These are phyloP conservation scores for Adelphocoris suturalis DNA, from an alignment of 2,888 invertebrate species.

Conservation along the genomic window DNA sequence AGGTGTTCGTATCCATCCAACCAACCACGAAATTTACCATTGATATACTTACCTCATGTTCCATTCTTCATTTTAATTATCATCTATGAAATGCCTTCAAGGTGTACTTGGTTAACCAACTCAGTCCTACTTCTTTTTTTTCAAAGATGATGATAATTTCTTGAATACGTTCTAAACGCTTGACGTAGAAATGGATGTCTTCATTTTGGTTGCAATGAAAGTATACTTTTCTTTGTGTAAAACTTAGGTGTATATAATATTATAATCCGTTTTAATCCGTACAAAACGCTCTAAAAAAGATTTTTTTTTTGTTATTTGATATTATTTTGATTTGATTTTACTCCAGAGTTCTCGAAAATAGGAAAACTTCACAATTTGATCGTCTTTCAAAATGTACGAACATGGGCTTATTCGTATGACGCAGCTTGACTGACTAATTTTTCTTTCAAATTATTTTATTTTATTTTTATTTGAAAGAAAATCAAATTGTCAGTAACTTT, in stretches of 20 bases:
- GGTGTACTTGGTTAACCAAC: conserved; percentile 15
- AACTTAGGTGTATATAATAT: conserved; percentile 40
- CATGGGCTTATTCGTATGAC: conserved; percentile 12
- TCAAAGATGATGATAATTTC: conserved; percentile 26
- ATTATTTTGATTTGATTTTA: background rate
- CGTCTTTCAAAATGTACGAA: background rate
- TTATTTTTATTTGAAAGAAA: conserved; percentile 8
- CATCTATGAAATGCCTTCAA: conserved; percentile 19
- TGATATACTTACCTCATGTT: no score
- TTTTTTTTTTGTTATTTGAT: conserved; percentile 28
- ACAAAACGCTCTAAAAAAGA: conserved; percentile 8
- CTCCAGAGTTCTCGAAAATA: background rate
- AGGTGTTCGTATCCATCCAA: no score
- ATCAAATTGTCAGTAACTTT: conserved; percentile 20
- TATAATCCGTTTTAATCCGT: conserved; percentile 37
- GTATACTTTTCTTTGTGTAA: conserved; percentile 36
- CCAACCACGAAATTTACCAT: no score
- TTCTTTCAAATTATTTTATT: background rate
- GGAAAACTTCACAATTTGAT: background rate
- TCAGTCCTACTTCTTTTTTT: background rate
- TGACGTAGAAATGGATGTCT: conserved; percentile 39
- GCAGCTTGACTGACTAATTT: background rate
- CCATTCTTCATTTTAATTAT: background rate
- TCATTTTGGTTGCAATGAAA: conserved; percentile 40
- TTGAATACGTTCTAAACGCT: conserved; percentile 48